phyloP scores from a whole-genome alignment of 2,113 vertebrate species.

The Alligator sinensis region DNA sequence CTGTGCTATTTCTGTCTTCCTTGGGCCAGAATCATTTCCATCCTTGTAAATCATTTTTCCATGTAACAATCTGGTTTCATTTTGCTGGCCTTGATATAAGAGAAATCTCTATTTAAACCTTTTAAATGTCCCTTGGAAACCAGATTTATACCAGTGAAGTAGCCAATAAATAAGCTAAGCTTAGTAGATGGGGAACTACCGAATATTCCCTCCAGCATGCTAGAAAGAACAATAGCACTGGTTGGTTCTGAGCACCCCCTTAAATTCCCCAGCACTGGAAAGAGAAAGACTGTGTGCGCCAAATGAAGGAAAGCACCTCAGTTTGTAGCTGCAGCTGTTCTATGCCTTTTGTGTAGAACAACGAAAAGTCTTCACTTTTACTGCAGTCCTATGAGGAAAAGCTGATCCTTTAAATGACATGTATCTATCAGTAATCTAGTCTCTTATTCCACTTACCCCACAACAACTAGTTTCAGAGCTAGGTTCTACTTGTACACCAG shows the following conservation, averaged over 20 bases:
- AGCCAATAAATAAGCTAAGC: not conserved
- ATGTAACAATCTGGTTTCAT: conserved; percentile 30
- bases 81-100: not conserved
- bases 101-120: conserved; percentile 31
- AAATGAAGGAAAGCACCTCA: not conserved
- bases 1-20: conserved; percentile 56
- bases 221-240: conserved; percentile 6
- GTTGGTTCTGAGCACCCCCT: conserved; percentile 23
- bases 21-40: conserved; percentile 15
- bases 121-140: not conserved
- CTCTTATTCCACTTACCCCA: not conserved
- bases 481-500: not conserved
- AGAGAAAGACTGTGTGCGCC: not conserved
- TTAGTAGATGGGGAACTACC: not conserved
- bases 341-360: not conserved
- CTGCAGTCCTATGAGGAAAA: not conserved
- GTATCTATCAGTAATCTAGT: not conserved
- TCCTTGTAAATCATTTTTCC: conserved; percentile 40
- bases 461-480: not conserved
- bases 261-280: not conserved
- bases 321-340: not conserved
- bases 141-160: not conserved
- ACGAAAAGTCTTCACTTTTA: not conserved
- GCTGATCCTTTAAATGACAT: not conserved
- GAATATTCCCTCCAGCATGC: not conserved